A percentile compares a stretch with the other conserved stretches of the same genome.
These are phyloP conservation scores for Setophaga petechia DNA, from an alignment of 2,113 vertebrate species.

Conservation along the genomic window DNA sequence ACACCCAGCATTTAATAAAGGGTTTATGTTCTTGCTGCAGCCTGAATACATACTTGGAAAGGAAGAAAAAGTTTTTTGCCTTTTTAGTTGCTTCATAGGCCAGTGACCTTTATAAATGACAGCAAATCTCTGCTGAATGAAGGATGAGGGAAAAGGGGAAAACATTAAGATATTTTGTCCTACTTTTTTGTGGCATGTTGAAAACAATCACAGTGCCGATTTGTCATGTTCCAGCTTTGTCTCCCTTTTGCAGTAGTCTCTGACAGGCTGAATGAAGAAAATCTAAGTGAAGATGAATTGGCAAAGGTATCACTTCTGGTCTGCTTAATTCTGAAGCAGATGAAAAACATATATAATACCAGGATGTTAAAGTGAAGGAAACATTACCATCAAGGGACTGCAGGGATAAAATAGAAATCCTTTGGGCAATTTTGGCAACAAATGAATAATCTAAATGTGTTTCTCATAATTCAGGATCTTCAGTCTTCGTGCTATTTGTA, in stretches of 20 bases:
- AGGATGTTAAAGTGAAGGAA: slow-evolving; percentile 70
- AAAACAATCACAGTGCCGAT: slow-evolving; percentile 78
- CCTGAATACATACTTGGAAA: neutral
- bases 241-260: slow-evolving; percentile 52
- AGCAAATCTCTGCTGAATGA: slow-evolving; percentile 74
- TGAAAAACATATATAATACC: slow-evolving; percentile 76
- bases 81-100: slow-evolving; percentile 60
- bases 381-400: slow-evolving; percentile 8
- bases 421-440: slow-evolving; percentile 23
- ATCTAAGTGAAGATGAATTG: slow-evolving; percentile 78
- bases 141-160: slow-evolving; percentile 73
- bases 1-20: neutral
- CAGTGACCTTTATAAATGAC: slow-evolving; percentile 78
- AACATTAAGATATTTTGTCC: slow-evolving; percentile 83
- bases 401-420: neutral
- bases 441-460: slow-evolving; percentile 59
- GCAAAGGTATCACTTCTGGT: slow-evolving; percentile 64
- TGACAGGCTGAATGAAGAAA: slow-evolving; percentile 77
- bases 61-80: slow-evolving; percentile 48
- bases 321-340: slow-evolving; percentile 71
- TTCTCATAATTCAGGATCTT: slow-evolving; percentile 56
- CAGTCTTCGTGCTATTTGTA: neutral
- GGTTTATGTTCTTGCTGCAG: neutral
- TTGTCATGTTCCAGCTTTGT: slow-evolving; percentile 73
- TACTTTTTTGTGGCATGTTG: slow-evolving; percentile 75